Percentiles rank a stretch among this genome's conserved stretches.
Conservation (phyloP, 2,888 invertebrate species). For the Dusona sp. region DNA sequence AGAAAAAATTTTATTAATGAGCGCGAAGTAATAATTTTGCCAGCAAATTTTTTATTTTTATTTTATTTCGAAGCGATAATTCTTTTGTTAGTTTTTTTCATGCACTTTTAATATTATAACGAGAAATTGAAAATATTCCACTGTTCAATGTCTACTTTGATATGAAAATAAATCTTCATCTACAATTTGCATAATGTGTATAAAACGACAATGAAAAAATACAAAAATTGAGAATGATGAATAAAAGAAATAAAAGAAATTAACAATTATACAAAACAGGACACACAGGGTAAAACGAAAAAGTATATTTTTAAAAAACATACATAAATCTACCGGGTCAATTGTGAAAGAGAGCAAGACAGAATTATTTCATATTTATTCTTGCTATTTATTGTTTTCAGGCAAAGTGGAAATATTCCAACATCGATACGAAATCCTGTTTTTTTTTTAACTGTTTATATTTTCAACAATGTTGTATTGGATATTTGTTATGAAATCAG, state of each 20-base stretch:
- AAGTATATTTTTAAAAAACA: conserved; percentile 50
- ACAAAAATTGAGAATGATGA: neutral
- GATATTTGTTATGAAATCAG: neutral
- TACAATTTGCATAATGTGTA: neutral
- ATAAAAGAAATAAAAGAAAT: neutral
- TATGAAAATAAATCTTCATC: neutral
- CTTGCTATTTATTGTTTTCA: neutral
- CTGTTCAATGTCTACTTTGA: neutral
- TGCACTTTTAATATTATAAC: neutral
- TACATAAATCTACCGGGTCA: conserved; percentile 38
- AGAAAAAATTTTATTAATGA: neutral
- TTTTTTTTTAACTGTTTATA: neutral
- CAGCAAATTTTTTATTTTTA: neutral
- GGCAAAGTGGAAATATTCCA: conserved; percentile 7
- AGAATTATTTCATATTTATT: neutral
- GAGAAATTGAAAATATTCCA: neutral
- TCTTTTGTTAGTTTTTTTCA: neutral
- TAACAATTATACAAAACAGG: neutral
- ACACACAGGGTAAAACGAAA: conserved; percentile 37
- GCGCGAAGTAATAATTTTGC: neutral
- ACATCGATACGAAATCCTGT: neutral
- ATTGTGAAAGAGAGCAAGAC: neutral
- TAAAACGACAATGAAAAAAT: neutral
- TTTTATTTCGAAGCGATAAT: neutral
- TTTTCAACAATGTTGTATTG: neutral